Base-by-base conservation (phyloP, 2,113 vertebrate species). In the Brachyhypopomus gauderio region DNA sequence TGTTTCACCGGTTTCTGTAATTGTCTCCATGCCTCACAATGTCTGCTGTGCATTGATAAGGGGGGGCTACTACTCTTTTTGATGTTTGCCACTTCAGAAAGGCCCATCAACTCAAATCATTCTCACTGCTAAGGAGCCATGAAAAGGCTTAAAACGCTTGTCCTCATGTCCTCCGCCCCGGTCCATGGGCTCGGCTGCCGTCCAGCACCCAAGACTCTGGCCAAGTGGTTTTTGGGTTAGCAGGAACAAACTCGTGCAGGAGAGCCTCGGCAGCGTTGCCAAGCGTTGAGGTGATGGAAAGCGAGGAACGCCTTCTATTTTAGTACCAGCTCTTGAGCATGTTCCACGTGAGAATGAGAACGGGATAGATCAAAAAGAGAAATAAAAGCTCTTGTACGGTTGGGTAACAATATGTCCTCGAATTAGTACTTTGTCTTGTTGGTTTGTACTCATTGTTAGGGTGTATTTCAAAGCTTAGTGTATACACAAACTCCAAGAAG, bases 121-220 rank as follows among this genome's bases (percentile, higher is more conserved):
- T 30, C 25, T 30, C 62, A 64, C 30, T 19, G 12, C 30, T 67
- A 36, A 36, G 16, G 27, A 67, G 25, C 19, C 41, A 56, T 58
- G 7, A 23, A 17, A 72, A 69, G n/a, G 62, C 27, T n/a, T 58
- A 67, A 30, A 62, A 36, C 3, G 14, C 14, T 48, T 66, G 41
- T 19, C 23, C 41, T 11, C 34, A 12, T 36, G 22, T 79, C 23
- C 27, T 3, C 52, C 60, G 41, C 56, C 60, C 34, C 78, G 76
- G 72, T 27, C 16, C 64, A 56, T 64, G 75, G 27, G 64, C 41
- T 70, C 48, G 72, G 52, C 70, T 60, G 17, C 63, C 34, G 0
- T 83, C 70, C 77, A 86, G 34, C 14, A 48, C 38, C 16, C 25
- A 71, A 55, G 23, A 22, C 56, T 55, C 76, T 11, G 20, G 82